Evolutionary conservation across 2,888 invertebrate genomes (phyloP), one percentile per base, ranked within the genome.

Genomic region (Pyrrhosoma nymphula): DNA sequence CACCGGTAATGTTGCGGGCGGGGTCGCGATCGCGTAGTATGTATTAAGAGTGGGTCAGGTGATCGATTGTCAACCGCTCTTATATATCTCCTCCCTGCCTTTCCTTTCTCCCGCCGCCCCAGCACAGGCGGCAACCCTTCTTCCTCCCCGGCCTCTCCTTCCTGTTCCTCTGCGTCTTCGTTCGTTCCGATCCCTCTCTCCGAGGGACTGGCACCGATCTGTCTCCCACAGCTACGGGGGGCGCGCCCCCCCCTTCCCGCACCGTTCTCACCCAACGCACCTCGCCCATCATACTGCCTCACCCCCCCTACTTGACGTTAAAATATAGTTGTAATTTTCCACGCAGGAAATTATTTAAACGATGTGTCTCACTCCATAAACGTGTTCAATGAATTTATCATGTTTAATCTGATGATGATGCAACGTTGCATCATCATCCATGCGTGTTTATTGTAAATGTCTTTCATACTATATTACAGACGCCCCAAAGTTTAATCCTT

Each of bases 1-100:
- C 89, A 89, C 89, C 75, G 75, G 75, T 82, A 82, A 82, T 82
- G 75, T 82, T 12, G 30, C 75, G 75, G 75, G 89, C 20, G 89
- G 89, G 89, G 89, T 55, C 89, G 47, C 26, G 56, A 47, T 47
- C 47, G 47, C 47, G 89, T 82, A 47, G 47, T 8, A 82, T 30
- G 30, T 82, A 82, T 82, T 60, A 23, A 56, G 89, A 89, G 89
- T 89, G 89, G 89, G 89, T 47, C 89, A 89, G 89, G 89, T 89
- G 89, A 89, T 89, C 89, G 89, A 89, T 89, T 56, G 89, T 56
- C 75, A 30, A 60, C 75, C 75, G 75, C 75, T 35, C 30, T 14
- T n/a, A 12, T 82, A 12, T 14, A 6, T 82, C 75, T 2, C 75
- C 14, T 16, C 26, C 14, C 30, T 30, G 10, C 35, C 69, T 14